Evolutionary conservation across 2,113 vertebrate species (phyloP), one percentile per base, ranked within the genome.

Genomic region (Bombycilla garrulus): DNA sequence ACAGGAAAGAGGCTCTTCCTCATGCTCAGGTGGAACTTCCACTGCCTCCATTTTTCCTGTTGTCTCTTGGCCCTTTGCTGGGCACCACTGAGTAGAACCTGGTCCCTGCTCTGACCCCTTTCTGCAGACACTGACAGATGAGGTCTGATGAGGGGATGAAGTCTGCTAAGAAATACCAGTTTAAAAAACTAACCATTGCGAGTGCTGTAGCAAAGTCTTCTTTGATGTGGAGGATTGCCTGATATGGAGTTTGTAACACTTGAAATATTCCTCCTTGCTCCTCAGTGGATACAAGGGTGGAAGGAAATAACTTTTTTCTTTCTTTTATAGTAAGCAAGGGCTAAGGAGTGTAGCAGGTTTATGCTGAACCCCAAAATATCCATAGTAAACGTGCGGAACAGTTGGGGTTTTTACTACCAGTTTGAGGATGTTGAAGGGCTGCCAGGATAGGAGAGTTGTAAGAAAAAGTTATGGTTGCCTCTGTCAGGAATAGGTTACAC

Each of bases 11-110:
- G 28, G 12, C 3, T 66, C 7, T 45, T 45, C 13, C 53, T 58
- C 15, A 5, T 7, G 3, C 29, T 58, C 36, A n/a, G 13, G 31
- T 36, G 22, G 53, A 53, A 21, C 5, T 53, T 66, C 12, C 26
- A 25, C 19, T 2, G 7, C 31, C 12, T 56, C 16, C 0, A 0
- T 54, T 62, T 11, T 20, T 48, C n/a, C 10, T 36, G 0, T 33
- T 20, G 15, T 3, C 19, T 16, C 45, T 29, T 65, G 18, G 26
- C 3, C 36, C 45, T 4, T 12, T 66, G 16, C 28, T 53, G 28
- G 2, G 33, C 28, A 28, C 1, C 18, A 13, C 12, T 0, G 1
- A 44, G 5, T 17, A 17, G 33, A 36, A 2, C 23, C 33, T 51
- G 44, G 10, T 29, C 45, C 23, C 3, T 51, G 4, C 53, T 38